phyloP scores from a whole-genome alignment of 2,888 invertebrate species.

The Apotomis capreana region DNA sequence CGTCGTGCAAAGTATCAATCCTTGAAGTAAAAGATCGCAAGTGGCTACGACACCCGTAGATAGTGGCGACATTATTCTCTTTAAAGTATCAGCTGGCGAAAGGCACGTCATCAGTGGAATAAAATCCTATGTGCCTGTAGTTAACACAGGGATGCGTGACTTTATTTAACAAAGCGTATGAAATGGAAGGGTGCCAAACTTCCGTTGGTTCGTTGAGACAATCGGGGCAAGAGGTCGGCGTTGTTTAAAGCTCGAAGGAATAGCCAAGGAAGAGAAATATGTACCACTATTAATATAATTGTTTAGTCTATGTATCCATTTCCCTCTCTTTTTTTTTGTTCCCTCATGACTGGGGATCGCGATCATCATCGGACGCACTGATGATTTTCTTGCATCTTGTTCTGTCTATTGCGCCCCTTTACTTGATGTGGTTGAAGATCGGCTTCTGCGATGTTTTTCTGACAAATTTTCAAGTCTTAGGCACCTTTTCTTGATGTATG shows the following conservation, averaged over 20 bases:
- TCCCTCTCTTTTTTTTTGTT: no score
- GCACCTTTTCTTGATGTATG: no score
- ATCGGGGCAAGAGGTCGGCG: conserved; percentile 39
- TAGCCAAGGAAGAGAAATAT: conserved; percentile 1
- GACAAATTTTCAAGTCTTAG: no score
- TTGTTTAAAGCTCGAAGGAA: conserved; percentile 19
- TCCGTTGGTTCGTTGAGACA: conserved; percentile 45
- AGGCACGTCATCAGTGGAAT: background rate
- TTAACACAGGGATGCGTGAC: background rate
- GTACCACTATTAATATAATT: background rate
- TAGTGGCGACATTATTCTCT: background rate
- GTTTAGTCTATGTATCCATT: background rate
- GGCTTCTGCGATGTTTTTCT: no score
- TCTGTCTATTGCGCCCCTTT: no score
- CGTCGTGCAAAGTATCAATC: conserved; percentile 49
- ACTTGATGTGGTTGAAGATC: no score
- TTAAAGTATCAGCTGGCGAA: background rate
- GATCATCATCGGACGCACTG: no score
- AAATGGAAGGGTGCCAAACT: conserved; percentile 68
- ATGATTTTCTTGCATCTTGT: no score
- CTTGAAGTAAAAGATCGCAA: background rate
- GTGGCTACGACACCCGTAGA: background rate
- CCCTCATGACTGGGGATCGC: no score
- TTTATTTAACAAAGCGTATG: background rate
- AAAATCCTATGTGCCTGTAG: background rate